These are phyloP conservation scores for Acronicta psi DNA, from an alignment of 2,888 invertebrate species.

Conservation along the genomic window DNA sequence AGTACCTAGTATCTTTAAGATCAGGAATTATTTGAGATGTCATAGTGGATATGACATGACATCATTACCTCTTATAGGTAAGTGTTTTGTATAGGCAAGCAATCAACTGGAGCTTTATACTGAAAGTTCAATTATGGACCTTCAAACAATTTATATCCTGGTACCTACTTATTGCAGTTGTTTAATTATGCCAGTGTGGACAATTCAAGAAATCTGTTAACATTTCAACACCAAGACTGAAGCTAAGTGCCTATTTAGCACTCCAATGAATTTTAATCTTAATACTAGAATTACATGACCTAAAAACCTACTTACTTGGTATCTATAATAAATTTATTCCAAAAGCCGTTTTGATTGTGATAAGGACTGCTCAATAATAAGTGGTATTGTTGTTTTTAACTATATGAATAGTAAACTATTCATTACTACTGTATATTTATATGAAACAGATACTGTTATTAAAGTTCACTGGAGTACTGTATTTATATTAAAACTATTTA, in stretches of 20 bases:
- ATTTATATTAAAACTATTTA: conserved; percentile 32
- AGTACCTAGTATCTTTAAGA: too few species aligned
- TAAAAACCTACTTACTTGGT: conserved; percentile 59
- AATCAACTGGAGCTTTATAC: too few species aligned
- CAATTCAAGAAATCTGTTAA: background rate
- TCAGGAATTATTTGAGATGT: too few species aligned
- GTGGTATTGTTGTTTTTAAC: conserved; percentile 25
- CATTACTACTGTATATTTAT: conserved; percentile 32
- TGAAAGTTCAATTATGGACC: too few species aligned
- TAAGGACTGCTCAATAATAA: conserved; percentile 41
- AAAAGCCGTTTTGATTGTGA: conserved; percentile 45
- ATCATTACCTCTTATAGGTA: too few species aligned
- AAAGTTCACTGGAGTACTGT: conserved; percentile 38
- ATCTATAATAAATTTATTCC: conserved; percentile 55
- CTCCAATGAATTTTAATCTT: conserved; percentile 9
- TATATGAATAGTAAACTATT: conserved; percentile 31
- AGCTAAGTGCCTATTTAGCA: background rate
- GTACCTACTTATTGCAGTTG: background rate
- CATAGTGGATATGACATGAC: too few species aligned
- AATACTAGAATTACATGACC: conserved; percentile 54
- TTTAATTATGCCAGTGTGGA: background rate
- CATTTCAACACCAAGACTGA: conserved; percentile 3
- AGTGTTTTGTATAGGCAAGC: too few species aligned
- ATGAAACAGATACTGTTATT: conserved; percentile 10
- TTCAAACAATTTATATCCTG: conserved; percentile 1